phyloP scores from a whole-genome alignment of 1,140 invertebrate species.

The Orussus abietinus region DNA sequence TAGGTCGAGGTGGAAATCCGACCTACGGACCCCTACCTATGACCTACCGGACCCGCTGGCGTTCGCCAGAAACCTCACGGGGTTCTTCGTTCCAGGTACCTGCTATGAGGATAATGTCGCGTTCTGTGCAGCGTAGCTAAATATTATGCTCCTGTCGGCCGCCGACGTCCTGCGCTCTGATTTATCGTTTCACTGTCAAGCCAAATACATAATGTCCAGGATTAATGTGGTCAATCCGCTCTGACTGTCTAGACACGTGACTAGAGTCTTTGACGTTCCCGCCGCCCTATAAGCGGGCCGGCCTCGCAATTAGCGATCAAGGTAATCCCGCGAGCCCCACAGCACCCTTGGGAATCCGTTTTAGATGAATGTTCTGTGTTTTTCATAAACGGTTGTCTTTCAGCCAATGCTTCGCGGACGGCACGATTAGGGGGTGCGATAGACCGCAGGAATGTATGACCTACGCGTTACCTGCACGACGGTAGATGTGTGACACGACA shows the following conservation, averaged over 20 bases:
- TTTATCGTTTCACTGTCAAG: constrained; percentile 31
- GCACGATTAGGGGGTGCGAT: constrained; percentile 23
- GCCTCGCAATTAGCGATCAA: constrained; percentile 35
- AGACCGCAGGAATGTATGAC: constrained; percentile 16
- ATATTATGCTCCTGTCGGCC: constrained; percentile 29
- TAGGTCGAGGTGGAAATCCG: too few species aligned
- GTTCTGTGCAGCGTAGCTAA: constrained; percentile 33
- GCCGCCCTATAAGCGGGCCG: constrained; percentile 24
- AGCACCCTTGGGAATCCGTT: constrained; percentile 24
- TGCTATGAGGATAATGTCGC: constrained; percentile 41
- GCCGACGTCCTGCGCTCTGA: constrained; percentile 27
- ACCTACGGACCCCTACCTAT: too few species aligned
- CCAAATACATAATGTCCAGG: constrained; percentile 33
- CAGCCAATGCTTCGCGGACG: too few species aligned
- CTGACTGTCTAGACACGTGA: constrained; percentile 27
- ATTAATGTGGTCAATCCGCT: constrained; percentile 33
- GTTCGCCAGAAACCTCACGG: too few species aligned
- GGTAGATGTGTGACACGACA: constrained; percentile 33
- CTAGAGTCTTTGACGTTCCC: constrained; percentile 24
- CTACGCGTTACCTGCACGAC: constrained; percentile 32
- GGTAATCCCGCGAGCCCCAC: constrained; percentile 34
- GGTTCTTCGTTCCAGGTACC: constrained; percentile 46
- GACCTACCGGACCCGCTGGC: too few species aligned
- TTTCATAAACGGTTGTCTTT: too few species aligned
- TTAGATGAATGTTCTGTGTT: constrained; percentile 30